Percentiles rank a stretch among this genome's conserved stretches.
These are phyloP conservation scores for Percopsis omiscomaycus DNA, from an alignment of 2,797 vertebrate species.

Conservation along the genomic window DNA sequence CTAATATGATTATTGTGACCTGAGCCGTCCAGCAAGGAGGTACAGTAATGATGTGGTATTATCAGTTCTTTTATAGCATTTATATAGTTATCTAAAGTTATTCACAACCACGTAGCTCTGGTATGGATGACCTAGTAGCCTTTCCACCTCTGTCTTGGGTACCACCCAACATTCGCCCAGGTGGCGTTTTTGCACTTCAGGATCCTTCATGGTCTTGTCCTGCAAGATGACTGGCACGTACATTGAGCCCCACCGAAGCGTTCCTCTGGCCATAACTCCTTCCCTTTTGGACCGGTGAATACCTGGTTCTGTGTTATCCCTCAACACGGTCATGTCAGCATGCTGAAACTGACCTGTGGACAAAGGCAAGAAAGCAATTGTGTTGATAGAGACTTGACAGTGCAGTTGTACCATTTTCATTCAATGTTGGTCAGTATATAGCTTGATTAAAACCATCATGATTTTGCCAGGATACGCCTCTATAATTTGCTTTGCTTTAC, in stretches of 20 bases:
- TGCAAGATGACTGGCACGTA: conserved; percentile 71
- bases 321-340: conserved; percentile 57
- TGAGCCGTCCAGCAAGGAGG: conserved; percentile 25
- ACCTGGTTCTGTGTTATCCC: conserved; percentile 2
- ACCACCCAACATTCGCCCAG: conserved; percentile 81
- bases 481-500: too few species aligned
- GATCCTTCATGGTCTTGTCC: conserved; percentile 80
- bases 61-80: neutral
- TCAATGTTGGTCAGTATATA: too few species aligned
- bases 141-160: conserved; percentile 72
- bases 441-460: too few species aligned
- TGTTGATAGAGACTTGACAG: neutral
- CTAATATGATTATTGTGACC: conserved; percentile 22
- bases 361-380: conserved; percentile 3
- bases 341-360: conserved; percentile 81
- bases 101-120: conserved; percentile 76
- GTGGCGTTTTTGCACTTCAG: conserved; percentile 59
- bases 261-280: conserved; percentile 45
- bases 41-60: conserved; percentile 16
- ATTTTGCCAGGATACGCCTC: too few species aligned
- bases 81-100: conserved; percentile 38
- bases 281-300: conserved; percentile 44
- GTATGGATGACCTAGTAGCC: conserved; percentile 78
- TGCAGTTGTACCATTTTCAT: neutral
- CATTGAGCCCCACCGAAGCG: conserved; percentile 67